A percentile compares a stretch with the other conserved stretches of the same genome.
These are phyloP conservation scores for human DNA, from an alignment of 2,113 vertebrate genomes.

Conservation along the genomic window GRCh38 chr18:41215001-41215500, in stretches of 20 bases:
- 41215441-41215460: not conserved
- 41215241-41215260: not conserved
- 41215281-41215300: not conserved
- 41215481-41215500: not conserved
- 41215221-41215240: not conserved
- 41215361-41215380: not conserved
- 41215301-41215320: constrained; percentile 12
- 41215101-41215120: not conserved
- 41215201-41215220: not conserved
- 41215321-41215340: not conserved
- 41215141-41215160: not conserved
- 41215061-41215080: not conserved
- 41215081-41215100: not conserved
- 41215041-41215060: not conserved
- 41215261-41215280: not conserved
- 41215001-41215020: not conserved
- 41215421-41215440: not conserved
- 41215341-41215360: not conserved
- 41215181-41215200: not conserved
- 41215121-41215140: not conserved
- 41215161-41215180: not conserved
- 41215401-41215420: not conserved
- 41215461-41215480: not conserved
- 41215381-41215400: not conserved
- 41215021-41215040: not conserved